Conservation (phyloP, 1,140 invertebrate genomes). For the Cotesia vestalis region DNA sequence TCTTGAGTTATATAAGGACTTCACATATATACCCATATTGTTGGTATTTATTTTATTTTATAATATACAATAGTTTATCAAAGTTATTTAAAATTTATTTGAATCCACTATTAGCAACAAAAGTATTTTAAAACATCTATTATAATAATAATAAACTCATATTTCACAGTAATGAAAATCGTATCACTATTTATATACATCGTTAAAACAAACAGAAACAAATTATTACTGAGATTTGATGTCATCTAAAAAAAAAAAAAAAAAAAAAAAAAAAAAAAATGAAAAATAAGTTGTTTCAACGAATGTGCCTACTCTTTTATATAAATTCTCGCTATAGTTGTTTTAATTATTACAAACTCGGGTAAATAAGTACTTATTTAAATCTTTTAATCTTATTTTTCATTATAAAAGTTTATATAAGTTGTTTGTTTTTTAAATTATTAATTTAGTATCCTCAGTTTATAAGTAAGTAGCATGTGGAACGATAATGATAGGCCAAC, state of each 20-base stretch:
- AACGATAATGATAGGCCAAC: neutral
- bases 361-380: too few species aligned
- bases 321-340: conserved; percentile 4
- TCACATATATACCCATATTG: conserved; percentile 55
- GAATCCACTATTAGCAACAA: conserved; percentile 34
- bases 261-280: too few species aligned
- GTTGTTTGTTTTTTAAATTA: too few species aligned
- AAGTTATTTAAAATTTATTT: conserved; percentile 46
- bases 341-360: too few species aligned
- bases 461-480: too few species aligned
- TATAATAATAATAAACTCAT: conserved; percentile 37
- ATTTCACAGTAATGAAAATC: conserved; percentile 46
- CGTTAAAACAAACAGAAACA: neutral
- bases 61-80: conserved; percentile 47
- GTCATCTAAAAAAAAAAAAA: neutral
- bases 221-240: neutral
- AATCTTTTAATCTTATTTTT: too few species aligned
- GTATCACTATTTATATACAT: conserved; percentile 42
- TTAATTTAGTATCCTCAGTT: too few species aligned
- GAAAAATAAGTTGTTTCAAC: conserved; percentile 9
- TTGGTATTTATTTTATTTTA: conserved; percentile 50
- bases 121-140: conserved; percentile 47
- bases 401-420: too few species aligned
- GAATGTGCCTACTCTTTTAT: conserved; percentile 26
- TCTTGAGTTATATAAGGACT: conserved; percentile 55